These are phyloP conservation scores for Acromyrmex echinatior DNA, from an alignment of 1,140 invertebrate species.

Conservation along the genomic window DNA sequence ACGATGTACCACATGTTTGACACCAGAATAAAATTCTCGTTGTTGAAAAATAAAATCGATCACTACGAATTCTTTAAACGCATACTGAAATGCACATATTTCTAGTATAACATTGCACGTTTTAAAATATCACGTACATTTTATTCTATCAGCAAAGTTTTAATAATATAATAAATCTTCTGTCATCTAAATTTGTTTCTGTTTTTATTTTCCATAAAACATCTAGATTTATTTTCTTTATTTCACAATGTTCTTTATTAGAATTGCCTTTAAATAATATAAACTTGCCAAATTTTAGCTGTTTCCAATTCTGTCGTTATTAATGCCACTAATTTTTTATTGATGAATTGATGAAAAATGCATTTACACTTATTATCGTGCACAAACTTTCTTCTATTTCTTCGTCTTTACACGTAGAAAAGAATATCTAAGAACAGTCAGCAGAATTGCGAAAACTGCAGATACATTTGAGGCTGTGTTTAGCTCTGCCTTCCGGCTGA, in stretches of 20 bases:
- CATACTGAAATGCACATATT: slow-evolving; percentile 18
- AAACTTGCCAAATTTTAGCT: neutral
- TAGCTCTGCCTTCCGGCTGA: slow-evolving; percentile 64
- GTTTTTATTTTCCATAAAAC: neutral
- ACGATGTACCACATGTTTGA: slow-evolving; percentile 65
- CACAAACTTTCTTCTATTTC: slow-evolving; percentile 44
- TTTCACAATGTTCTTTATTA: neutral
- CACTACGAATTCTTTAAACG: slow-evolving; percentile 4
- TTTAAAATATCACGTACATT: slow-evolving; percentile 28
- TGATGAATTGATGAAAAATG: slow-evolving; percentile 31
- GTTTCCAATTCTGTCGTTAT: too few species aligned
- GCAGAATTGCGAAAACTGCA: slow-evolving; percentile 66
- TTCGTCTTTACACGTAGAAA: slow-evolving; percentile 7
- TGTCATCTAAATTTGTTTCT: neutral
- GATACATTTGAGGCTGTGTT: slow-evolving; percentile 56
- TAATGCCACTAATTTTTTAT: neutral
- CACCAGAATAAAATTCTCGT: slow-evolving; percentile 48
- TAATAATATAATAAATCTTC: neutral
- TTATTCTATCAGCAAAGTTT: slow-evolving; percentile 9
- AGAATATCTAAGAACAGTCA: slow-evolving; percentile 36
- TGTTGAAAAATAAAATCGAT: slow-evolving; percentile 60
- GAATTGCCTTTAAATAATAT: neutral
- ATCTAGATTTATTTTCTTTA: neutral
- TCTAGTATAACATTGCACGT: neutral
- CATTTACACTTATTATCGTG: slow-evolving; percentile 44